phyloP scores from a whole-genome alignment of 2,797 vertebrate genomes.

The Neoniphon sammara region DNA sequence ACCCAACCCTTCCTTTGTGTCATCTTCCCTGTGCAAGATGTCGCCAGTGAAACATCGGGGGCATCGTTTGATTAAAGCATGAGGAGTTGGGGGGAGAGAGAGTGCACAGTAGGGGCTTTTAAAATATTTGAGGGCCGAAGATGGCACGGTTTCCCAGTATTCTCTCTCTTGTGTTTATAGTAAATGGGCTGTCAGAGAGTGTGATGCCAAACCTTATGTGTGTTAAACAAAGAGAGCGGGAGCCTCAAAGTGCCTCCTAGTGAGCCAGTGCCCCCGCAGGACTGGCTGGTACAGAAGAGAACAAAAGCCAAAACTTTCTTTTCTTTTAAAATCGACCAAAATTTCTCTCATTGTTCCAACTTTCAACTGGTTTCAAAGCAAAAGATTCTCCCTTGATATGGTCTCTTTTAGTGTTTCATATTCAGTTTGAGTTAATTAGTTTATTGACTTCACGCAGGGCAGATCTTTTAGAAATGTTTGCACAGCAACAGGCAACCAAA shows the following conservation, averaged over 20 bases:
- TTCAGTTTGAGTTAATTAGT: conserved; percentile 19
- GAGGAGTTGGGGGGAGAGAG: conserved; percentile 37
- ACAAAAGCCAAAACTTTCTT: conserved; percentile 1
- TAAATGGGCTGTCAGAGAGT: conserved; percentile 14
- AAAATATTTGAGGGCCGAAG: conserved; percentile 19
- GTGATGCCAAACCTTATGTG: conserved; percentile 8
- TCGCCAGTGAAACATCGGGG: conserved; percentile 30
- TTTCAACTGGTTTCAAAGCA: conserved; percentile 19
- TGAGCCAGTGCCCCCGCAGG: conserved; percentile 25
- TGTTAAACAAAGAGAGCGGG: conserved; percentile 32
- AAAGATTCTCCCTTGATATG: conserved; percentile 27
- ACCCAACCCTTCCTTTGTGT: conserved; percentile 32
- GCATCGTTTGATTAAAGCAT: conserved; percentile 44
- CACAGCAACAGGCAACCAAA: conserved; percentile 18
- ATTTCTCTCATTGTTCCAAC: conserved; percentile 22
- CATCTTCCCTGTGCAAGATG: conserved; percentile 21
- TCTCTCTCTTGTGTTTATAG: conserved; percentile 19
- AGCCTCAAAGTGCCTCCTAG: conserved; percentile 38
- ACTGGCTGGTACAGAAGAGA: conserved; percentile 38
- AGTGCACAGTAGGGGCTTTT: conserved; percentile 31
- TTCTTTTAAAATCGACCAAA: conserved; percentile 5
- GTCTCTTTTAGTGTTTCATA: conserved; percentile 4
- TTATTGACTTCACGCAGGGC: conserved; percentile 25
- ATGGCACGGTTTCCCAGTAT: conserved; percentile 24
- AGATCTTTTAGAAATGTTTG: conserved; percentile 12